Base-by-base conservation (phyloP, 37 sponge, comb jelly and placozoan genomes). In the Bolinopsis microptera region DNA sequence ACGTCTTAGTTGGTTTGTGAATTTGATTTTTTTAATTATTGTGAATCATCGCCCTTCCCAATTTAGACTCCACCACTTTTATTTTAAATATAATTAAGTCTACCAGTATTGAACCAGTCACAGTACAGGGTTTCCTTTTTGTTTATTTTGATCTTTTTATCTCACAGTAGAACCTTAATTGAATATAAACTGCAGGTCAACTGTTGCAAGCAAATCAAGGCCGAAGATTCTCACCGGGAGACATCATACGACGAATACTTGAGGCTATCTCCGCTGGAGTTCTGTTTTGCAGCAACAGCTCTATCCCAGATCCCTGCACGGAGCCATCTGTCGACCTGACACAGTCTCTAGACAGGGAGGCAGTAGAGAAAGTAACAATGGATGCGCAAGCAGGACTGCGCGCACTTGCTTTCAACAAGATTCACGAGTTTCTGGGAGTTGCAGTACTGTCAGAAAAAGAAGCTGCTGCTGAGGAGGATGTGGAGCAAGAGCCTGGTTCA, bases 361-460 rank as follows among this genome's bases (percentile, higher is more conserved):
- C 40, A 0, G 90, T 86, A 0, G 61, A 86, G 31, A 9, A 27
- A 24, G 90, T 86, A 3, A 86, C 90, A 22, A 86, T 28, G 32
- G 90, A 86, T 24, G 90, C 90, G 41, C 90, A 86, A 48, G 35
- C 41, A 28, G 90, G 48, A 0, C 61, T 86, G 13, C 90, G 90
- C 1, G 35, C 26, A 25, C 27, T 86, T 0, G 61, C 35, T 8
- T 86, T 86, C 35, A 86, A 86, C 68, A 39, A 41, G 48, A 1
- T 86, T n/a, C 67, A 86, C 90, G 90, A 25, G 48, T 86, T 86
- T 24, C 67, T 86, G 90, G 68, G 68, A 35, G 80, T 77, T 13
- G 35, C 80, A 28, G 80, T 36, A 1, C 32, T 35, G 33, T 48
- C 61, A 5, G 61, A 48, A 13, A 5, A 48, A 5, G 37, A 32